phyloP scores from a whole-genome alignment of 1,140 invertebrate genomes.

The Drosophila gunungcola region DNA sequence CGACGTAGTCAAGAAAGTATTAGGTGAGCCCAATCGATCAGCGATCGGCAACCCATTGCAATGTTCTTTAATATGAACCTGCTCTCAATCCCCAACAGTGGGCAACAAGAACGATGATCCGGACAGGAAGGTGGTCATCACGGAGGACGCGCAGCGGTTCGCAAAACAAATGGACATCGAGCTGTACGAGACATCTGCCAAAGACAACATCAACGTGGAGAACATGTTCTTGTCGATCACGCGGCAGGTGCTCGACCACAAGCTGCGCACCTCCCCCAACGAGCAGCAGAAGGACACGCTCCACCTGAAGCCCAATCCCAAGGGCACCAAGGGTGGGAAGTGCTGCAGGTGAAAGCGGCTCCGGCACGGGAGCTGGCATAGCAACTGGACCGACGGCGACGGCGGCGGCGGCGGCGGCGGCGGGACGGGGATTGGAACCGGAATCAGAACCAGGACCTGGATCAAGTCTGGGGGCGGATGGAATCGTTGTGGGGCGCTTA shows the following conservation, averaged over 20 bases:
- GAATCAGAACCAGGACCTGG: constrained; percentile 26
- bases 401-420: constrained; percentile 5
- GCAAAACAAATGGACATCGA: constrained; percentile 98
- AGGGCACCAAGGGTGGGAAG: constrained; percentile 68
- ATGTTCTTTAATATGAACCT: no score
- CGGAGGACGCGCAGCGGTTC: constrained; percentile 98
- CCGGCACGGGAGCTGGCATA: constrained; percentile 22
- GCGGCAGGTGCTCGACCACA: constrained; percentile 86
- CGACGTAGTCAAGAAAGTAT: constrained; percentile 99
- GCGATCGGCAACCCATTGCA: neutral
- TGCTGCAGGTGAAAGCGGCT: constrained; percentile 81
- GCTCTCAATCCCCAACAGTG: constrained; percentile 87
- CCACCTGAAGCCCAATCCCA: constrained; percentile 80
- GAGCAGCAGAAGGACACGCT: constrained; percentile 86
- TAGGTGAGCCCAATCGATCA: constrained; percentile 88
- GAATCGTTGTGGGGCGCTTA: constrained; percentile 54
- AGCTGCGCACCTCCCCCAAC: constrained; percentile 76
- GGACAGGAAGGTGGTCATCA: constrained; percentile 97
- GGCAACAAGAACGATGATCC: constrained; percentile 99
- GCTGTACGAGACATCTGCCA: constrained; percentile 99
- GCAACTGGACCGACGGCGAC: constrained; percentile 23
- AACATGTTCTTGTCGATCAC: constrained; percentile 93
- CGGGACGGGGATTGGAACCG: constrained; percentile 19
- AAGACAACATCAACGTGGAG: constrained; percentile 99
- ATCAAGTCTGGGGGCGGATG: constrained; percentile 14